These are phyloP conservation scores for Rhamphomyia laevipes DNA, from an alignment of 2,888 invertebrate genomes.

Conservation along the genomic window DNA sequence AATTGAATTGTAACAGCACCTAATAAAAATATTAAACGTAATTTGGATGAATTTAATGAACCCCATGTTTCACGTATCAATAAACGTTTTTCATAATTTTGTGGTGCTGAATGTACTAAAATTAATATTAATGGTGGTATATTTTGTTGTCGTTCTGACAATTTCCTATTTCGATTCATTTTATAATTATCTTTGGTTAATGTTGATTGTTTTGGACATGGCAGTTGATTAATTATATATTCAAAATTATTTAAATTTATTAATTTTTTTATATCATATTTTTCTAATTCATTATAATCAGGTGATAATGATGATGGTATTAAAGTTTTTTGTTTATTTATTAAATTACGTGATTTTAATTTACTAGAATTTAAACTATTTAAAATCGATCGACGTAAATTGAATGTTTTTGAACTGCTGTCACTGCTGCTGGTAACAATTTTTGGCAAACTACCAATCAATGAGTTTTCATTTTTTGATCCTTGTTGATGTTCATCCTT, in stretches of 20 bases:
- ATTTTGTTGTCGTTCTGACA: too few species aligned
- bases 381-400: too few species aligned
- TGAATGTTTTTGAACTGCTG: too few species aligned
- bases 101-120: slow-evolving; percentile 56
- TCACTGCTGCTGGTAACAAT: too few species aligned
- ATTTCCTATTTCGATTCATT: slow-evolving; percentile 26
- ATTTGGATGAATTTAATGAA: slow-evolving; percentile 34
- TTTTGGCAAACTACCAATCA: too few species aligned
- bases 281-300: slow-evolving; percentile 14
- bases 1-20: slow-evolving; percentile 41
- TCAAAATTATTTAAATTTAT: slow-evolving; percentile 50
- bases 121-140: slow-evolving; percentile 47
- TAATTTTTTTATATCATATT: slow-evolving; percentile 33
- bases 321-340: too few species aligned
- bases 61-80: slow-evolving; percentile 68
- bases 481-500: too few species aligned
- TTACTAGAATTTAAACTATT: too few species aligned
- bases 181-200: slow-evolving; percentile 1
- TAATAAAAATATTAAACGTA: slow-evolving; percentile 54
- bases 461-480: too few species aligned
- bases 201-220: slow-evolving; percentile 30
- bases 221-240: slow-evolving; percentile 47
- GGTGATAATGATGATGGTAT: too few species aligned
- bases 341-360: too few species aligned
- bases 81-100: slow-evolving; percentile 49